Percentiles rank a stretch among this genome's conserved stretches.
Evolutionary conservation across 1,140 invertebrate species (phyloP).

Genomic region (Cheumatopsyche charites): DNA sequence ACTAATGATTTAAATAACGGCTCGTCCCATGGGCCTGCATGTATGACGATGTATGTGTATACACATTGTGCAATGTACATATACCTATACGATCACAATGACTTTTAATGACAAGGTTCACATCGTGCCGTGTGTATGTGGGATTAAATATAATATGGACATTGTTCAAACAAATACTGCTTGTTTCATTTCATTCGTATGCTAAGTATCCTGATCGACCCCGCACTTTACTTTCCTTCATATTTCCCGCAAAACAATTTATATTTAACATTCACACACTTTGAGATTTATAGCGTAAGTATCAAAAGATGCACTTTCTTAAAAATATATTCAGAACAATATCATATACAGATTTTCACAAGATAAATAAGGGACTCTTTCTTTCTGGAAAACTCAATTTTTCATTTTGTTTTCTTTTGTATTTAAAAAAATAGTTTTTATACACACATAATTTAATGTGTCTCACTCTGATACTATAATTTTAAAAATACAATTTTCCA

Average conservation of each 20-base stretch:
- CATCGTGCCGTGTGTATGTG: constrained; percentile 85
- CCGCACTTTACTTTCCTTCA: background rate
- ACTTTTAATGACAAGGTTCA: constrained; percentile 78
- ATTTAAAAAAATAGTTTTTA: too few species aligned
- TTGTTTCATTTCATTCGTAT: constrained; percentile 57
- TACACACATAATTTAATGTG: too few species aligned
- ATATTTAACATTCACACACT: background rate
- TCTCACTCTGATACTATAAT: too few species aligned
- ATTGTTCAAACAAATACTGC: constrained; percentile 72
- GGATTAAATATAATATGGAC: constrained; percentile 85
- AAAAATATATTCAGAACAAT: too few species aligned
- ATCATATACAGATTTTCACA: too few species aligned
- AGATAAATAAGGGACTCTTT: too few species aligned
- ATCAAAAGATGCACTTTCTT: too few species aligned
- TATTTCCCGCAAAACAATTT: too few species aligned
- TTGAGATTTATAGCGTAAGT: too few species aligned
- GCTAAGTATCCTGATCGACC: constrained; percentile 24
- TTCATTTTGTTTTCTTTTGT: too few species aligned
- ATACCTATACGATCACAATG: constrained; percentile 67
- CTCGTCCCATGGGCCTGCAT: constrained; percentile 60
- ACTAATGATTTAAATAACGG: constrained; percentile 49
- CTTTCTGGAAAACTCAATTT: too few species aligned
- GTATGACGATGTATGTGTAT: constrained; percentile 69
- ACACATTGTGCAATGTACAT: constrained; percentile 75
- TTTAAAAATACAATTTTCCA: too few species aligned